Conservation (phyloP, 2,113 vertebrate genomes). For the Hirundichthys speculiger region DNA sequence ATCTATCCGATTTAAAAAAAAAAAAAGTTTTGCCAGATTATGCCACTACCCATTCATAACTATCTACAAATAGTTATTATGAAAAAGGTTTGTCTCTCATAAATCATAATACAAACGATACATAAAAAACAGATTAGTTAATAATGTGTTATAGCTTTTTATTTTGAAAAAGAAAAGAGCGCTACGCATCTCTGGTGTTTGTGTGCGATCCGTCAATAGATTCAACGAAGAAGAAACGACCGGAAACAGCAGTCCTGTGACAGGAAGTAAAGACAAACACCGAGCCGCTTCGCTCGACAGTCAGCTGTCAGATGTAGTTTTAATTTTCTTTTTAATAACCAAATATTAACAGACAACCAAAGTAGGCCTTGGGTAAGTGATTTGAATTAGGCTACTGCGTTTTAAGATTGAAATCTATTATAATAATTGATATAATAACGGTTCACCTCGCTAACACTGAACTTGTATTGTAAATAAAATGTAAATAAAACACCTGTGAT, state of each 20-base stretch:
- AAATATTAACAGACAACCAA: neutral
- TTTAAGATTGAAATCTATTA: neutral
- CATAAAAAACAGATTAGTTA: no score
- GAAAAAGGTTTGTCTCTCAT: no score
- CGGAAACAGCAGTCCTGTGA: constrained; percentile 53
- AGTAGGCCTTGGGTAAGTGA: neutral
- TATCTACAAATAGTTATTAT: no score
- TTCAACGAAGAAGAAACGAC: neutral
- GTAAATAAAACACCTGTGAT: neutral
- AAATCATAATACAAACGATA: no score
- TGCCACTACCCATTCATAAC: no score
- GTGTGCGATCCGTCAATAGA: no score
- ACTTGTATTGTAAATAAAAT: neutral
- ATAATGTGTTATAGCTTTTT: no score
- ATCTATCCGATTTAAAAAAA: no score
- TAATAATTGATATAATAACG: neutral
- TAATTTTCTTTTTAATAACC: neutral
- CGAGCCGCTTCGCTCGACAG: constrained; percentile 47
- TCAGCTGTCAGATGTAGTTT: constrained; percentile 14
- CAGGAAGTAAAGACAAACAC: constrained; percentile 36
- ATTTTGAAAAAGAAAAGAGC: no score
- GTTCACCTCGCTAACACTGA: neutral
- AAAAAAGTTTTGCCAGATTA: no score
- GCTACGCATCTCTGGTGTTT: no score
- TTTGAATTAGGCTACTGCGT: neutral